Base-by-base conservation (phyloP, 2,888 invertebrate species). In the Nemurella pictetii region DNA sequence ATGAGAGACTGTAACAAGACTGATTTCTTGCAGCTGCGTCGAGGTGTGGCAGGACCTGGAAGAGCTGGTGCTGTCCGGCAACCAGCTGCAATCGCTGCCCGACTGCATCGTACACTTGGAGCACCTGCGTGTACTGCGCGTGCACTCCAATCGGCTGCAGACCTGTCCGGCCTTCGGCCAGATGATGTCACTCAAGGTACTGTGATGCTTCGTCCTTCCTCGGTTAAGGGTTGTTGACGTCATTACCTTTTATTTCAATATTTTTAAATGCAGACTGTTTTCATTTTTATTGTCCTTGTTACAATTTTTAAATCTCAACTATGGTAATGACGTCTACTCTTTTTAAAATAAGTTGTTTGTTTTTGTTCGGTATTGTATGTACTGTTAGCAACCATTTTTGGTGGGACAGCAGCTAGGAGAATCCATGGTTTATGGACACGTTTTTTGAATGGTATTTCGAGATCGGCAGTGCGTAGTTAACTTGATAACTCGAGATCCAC, bases 1-100 rank as follows among this genome's bases (percentile, higher is more conserved):
- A 77, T 28, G 7, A 25, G 12, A 77, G n/a, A 9, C 7, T 77
- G 77, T 77, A 9, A 26, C 26, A 77, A 28, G 12, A 26, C 28
- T 82, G 27, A 5, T 82, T 28, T 82, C 12, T 73, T 87, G n/a
- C 87, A 92, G 94, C 87, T 95, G 95, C 88, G 92, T 95, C 30
- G 92, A 93, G 83, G 94, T 93, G 88, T 96, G 96, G 96, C 92
- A 93, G 0, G 94, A 95, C 87, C 92, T 97, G 87, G 96, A 97
- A 90, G 96, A 96, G 89, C 90, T 97, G 36, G 94, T 96, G 0
- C 89, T 97, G 80, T 96, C 96, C 0, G 97, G 97, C 36, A 97
- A 97, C 89, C 93, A 94, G 88, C 91, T 97, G 84, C 92, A 94
- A 55, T 93, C 93, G 88, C 91, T 97, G 84, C 96, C 97, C 0